Evolutionary conservation across 2,888 invertebrate genomes (phyloP).

Genomic region (Micropterix aruncella): DNA sequence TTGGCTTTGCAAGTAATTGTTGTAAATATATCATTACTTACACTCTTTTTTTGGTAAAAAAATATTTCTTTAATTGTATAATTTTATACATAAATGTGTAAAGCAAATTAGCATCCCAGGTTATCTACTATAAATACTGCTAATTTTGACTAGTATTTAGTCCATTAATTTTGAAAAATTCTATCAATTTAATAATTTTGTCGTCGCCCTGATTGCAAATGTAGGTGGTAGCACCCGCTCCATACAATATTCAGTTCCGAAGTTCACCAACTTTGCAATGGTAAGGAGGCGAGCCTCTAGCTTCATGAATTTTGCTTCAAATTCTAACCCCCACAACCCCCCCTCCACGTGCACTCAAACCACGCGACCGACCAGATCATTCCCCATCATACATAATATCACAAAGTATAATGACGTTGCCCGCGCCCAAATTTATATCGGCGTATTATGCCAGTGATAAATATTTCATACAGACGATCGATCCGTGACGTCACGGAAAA

Average conservation of each 20-base stretch:
- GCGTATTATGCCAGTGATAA: slow-evolving; percentile 39
- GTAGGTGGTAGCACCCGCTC: slow-evolving; percentile 9
- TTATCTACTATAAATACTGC: no score
- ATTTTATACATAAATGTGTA: no score
- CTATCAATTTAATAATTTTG: slow-evolving; percentile 1
- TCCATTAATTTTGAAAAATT: no score
- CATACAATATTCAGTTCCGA: slow-evolving; percentile 14
- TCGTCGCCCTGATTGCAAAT: slow-evolving; percentile 6
- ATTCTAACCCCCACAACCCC: slow-evolving; percentile 27
- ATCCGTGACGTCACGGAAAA: no score
- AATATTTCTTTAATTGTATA: no score
- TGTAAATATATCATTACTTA: no score
- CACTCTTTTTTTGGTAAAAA: no score
- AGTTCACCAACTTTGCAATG: slow-evolving; percentile 34
- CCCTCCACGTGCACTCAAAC: slow-evolving; percentile 11
- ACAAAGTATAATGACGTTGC: slow-evolving; percentile 46
- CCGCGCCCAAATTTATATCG: slow-evolving; percentile 22
- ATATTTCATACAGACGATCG: slow-evolving; percentile 45
- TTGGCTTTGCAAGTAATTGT: no score
- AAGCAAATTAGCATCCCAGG: no score
- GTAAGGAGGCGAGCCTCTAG: slow-evolving; percentile 34
- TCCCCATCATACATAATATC: slow-evolving; percentile 29
- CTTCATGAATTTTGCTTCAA: slow-evolving; percentile 19
- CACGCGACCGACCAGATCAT: slow-evolving; percentile 22
- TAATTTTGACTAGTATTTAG: no score